These are phyloP conservation scores for Serinus canaria DNA, from an alignment of 2,113 vertebrate genomes.

Conservation along the genomic window DNA sequence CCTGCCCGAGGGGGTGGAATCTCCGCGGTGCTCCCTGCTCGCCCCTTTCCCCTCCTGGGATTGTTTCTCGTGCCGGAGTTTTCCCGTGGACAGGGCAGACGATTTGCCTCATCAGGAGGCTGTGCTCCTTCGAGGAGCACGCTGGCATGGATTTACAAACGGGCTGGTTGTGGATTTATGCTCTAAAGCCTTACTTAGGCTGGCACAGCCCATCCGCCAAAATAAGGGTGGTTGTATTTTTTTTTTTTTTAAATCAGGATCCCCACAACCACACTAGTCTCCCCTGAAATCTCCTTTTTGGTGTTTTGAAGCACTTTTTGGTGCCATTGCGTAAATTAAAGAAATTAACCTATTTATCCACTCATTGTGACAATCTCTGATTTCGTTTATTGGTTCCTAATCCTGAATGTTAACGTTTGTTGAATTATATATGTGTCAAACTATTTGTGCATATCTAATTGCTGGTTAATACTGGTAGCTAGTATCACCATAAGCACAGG, in stretches of 20 bases:
- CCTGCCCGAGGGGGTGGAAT: neutral
- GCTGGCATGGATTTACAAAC: neutral
- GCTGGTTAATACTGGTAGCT: neutral
- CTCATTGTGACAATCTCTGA: neutral
- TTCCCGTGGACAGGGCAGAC: neutral
- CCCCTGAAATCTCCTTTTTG: neutral
- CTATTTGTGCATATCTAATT: neutral
- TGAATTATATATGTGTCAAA: neutral
- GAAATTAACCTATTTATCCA: neutral
- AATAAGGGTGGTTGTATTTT: neutral
- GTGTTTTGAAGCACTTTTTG: neutral
- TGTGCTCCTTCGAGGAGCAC: neutral
- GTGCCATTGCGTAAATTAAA: neutral
- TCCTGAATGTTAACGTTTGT: neutral
- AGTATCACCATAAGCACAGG: neutral
- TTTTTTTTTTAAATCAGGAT: neutral
- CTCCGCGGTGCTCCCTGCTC: neutral
- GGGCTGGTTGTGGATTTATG: neutral
- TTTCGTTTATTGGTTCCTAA: neutral
- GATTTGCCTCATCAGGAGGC: neutral
- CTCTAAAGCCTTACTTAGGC: neutral
- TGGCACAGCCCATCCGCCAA: neutral
- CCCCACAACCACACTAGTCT: neutral
- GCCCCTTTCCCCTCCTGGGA: neutral
- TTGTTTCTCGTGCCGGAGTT: neutral